Percentiles rank a stretch among this genome's conserved stretches.
Conservation (phyloP, 2,113 vertebrate species). For the Passerina amoena region DNA sequence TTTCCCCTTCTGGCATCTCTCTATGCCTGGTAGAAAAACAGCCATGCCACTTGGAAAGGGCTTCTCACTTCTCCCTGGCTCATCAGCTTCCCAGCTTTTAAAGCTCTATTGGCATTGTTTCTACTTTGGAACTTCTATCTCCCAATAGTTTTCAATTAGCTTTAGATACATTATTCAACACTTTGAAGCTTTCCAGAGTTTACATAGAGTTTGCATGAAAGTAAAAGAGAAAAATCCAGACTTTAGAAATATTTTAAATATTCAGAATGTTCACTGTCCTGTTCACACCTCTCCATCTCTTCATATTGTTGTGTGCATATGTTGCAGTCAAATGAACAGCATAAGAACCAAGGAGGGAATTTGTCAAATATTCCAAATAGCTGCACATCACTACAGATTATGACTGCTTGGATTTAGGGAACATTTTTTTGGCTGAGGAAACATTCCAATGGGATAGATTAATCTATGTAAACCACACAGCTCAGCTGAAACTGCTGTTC, state of each 20-base stretch:
- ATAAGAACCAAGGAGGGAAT: constrained; percentile 67
- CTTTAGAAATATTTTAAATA: background rate
- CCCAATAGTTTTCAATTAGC: background rate
- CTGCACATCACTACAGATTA: constrained; percentile 77
- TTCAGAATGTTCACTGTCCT: background rate
- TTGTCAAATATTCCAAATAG: constrained; percentile 76
- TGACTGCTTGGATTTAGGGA: constrained; percentile 78
- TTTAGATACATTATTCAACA: background rate
- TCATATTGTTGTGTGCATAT: background rate
- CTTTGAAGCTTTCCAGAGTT: background rate
- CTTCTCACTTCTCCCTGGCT: background rate
- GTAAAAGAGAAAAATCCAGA: background rate
- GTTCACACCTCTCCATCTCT: background rate
- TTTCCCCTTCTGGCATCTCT: background rate
- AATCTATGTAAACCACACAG: constrained; percentile 81
- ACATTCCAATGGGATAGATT: constrained; percentile 80
- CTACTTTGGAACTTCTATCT: background rate
- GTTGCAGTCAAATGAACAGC: constrained; percentile 46
- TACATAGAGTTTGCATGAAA: background rate
- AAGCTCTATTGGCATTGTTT: background rate
- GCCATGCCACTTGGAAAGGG: fast-evolving
- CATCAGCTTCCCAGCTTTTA: background rate
- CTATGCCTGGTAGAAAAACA: background rate
- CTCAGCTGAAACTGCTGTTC: constrained; percentile 77
- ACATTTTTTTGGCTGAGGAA: constrained; percentile 75